Base-by-base conservation (phyloP, 2,113 vertebrate genomes). In the Mungos mungo region DNA sequence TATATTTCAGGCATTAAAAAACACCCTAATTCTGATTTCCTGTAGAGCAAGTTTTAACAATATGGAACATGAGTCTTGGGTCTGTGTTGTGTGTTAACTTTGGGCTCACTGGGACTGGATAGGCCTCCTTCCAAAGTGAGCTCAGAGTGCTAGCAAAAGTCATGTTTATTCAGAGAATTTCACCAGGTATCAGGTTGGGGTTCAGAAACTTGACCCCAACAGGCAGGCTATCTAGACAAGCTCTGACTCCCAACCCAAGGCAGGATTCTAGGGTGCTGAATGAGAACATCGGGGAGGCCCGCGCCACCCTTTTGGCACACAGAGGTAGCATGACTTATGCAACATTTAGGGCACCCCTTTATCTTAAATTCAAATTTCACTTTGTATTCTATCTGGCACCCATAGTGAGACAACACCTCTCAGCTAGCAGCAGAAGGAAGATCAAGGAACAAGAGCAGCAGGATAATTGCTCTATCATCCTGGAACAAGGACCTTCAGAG, bases 401-500 rank as follows among this genome's bases (percentile, higher is more conserved):
- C 21, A 29, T 19, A 5, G 23, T 11, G 15, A 66, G 16, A 82
- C 38, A 29, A 11, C 63, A 52, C 4, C 1, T n/a, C 38, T 50
- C 50, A 63, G 71, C 0, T n/a, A 35, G 57, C 23, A 47, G 35
- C 19, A 14, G 16, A 76, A 65, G 66, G 13, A 41, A 60, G 33
- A 38, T 66, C 13, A 19, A 47, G 16, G 35, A 29, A 77, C 4
- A 7, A 35, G 47, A 82, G 33, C 27, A 7, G 5, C 18, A 3
- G 35, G 11, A 77, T 13, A 47, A 5, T 10, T 10, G 3, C 13
- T 35, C 52, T 1, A 4, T 23, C 8, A 3, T 7, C 2, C 10
- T 47, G 27, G 33, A 47, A 7, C 10, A 5, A 35, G 16, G 7
- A 13, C 5, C 6, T 21, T 80, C 63, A 19, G 76, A 88, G 54